Evolutionary conservation across 2,113 vertebrate species (phyloP), one percentile per base, ranked within the genome.

Genomic region (Lampris megalopsis): DNA sequence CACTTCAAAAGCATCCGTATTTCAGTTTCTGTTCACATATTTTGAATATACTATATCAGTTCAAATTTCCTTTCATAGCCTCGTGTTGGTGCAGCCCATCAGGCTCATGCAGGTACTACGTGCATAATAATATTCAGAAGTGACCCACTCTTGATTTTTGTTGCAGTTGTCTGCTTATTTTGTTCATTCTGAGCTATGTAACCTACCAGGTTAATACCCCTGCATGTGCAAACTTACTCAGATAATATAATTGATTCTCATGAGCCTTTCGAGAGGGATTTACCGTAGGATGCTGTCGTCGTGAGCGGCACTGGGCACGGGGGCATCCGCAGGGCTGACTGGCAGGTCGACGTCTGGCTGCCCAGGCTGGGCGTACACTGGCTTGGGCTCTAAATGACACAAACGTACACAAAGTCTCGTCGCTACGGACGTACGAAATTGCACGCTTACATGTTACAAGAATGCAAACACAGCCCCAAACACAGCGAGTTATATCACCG

Each of bases 341-440:
- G 98, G 98, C 80, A 99, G 94, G 92, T 99, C 98, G 75, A 99
- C 98, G 40, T 99, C 98, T 53, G 98, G 98, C 81, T 99, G 98
- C 47, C 98, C 98, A 48, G 96, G 96, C 84, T 99, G 98, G 76
- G 98, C 97, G 74, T 98, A 99, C 45, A 99, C 97, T n/a, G 98
- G 98, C 82, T 99, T 99, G 70, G 97, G 97, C 77, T 99, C 98
- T 99, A 80, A 76, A 80, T 61, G 10, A 86, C 36, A 71, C 35
- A 65, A 35, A 82, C 3, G 72, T 10, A 63, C 36, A 66, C 1
- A 42, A 24, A 48, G 4, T 24, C 3, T 54, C 3, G 9, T 61
- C 63, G 66, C 62, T 62, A 79, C 40, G 6, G 59, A 73, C 3
- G 63, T 5, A 1, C 7, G 59, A 59, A 62, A 60, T 13, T 1